These are phyloP conservation scores for Trichonephila inaurata DNA, from an alignment of 1,140 invertebrate genomes.

Conservation along the genomic window DNA sequence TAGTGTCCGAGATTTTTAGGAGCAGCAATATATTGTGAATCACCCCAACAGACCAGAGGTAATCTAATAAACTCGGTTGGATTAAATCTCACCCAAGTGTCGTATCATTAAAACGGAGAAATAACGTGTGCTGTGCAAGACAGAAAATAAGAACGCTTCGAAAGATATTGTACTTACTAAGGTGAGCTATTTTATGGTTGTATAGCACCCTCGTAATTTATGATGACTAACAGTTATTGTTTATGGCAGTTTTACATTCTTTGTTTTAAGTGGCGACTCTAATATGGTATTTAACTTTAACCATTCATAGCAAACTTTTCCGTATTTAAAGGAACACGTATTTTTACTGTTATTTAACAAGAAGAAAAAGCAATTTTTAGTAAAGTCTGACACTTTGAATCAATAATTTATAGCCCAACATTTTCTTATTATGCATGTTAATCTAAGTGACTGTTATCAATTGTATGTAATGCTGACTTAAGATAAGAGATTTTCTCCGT, in stretches of 20 bases:
- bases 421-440: too few species aligned
- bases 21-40: neutral
- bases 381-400: too few species aligned
- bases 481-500: too few species aligned
- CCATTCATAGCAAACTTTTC: too few species aligned
- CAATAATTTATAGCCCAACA: too few species aligned
- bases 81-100: slow-evolving; percentile 10
- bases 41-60: slow-evolving; percentile 19
- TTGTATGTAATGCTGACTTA: too few species aligned
- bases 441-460: too few species aligned
- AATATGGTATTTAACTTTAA: neutral
- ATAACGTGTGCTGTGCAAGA: neutral
- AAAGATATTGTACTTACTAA: neutral
- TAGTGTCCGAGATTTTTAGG: slow-evolving; percentile 3
- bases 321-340: too few species aligned
- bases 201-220: neutral
- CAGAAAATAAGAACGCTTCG: neutral
- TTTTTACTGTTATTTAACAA: too few species aligned
- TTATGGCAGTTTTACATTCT: neutral
- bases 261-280: neutral
- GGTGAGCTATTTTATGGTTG: neutral
- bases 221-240: neutral
- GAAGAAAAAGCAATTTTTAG: too few species aligned
- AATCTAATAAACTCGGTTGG: slow-evolving; percentile 36
- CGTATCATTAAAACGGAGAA: slow-evolving; percentile 26